These are phyloP conservation scores for Cebus imitator DNA, from an alignment of 2,113 vertebrate genomes.

Conservation along the genomic window DNA sequence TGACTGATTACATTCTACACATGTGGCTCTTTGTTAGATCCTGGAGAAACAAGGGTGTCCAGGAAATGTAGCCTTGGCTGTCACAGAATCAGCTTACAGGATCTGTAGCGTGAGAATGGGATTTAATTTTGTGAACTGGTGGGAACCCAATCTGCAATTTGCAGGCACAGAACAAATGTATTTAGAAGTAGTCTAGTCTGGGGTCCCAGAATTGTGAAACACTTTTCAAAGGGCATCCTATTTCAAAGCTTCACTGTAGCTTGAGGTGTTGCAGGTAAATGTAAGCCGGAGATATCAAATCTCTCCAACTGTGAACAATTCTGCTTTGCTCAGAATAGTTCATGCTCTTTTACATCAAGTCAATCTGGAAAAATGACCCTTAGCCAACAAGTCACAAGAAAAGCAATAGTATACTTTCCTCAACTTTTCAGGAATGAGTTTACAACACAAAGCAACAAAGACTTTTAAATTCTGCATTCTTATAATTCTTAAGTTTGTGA, in stretches of 20 bases:
- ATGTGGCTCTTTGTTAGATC: background rate
- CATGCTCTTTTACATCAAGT: background rate
- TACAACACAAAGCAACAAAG: background rate
- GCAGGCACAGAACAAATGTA: background rate
- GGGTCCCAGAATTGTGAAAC: background rate
- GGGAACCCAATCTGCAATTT: background rate
- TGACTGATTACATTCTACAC: background rate
- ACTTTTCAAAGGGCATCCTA: background rate
- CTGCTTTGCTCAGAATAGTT: background rate
- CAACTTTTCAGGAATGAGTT: background rate
- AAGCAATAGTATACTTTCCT: background rate
- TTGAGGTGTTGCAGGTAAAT: background rate
- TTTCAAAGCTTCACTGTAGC: background rate
- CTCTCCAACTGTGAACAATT: background rate
- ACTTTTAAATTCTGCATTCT: background rate
- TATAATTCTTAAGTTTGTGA: background rate
- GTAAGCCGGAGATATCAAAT: background rate
- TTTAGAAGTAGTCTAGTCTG: background rate
- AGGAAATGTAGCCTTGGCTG: background rate
- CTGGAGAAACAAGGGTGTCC: background rate
- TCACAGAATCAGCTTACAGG: background rate
- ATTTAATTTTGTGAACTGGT: slow-evolving; percentile 10
- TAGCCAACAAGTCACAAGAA: background rate
- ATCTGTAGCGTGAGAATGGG: background rate
- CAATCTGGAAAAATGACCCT: background rate